Base-by-base conservation (phyloP, 92 coral and sea anemone genomes). In the Muricea muricata region DNA sequence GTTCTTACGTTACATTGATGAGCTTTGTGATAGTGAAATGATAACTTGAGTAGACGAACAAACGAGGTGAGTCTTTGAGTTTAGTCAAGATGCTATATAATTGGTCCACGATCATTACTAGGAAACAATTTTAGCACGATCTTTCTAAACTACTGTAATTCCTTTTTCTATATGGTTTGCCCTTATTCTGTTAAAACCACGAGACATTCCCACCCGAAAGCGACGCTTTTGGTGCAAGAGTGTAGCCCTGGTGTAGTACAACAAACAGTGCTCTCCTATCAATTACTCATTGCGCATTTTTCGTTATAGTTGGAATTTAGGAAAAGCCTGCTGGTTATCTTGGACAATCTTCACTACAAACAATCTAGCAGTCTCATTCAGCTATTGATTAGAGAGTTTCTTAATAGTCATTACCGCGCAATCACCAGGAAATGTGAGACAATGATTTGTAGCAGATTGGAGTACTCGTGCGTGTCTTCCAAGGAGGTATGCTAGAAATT, bases 341-440 rank as follows among this genome's bases (percentile, higher is more conserved):
- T 95, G 68, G 91, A 87, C 40, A 92, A 79, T 6, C 92, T 92
- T 20, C 98, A 95, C 72, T 80, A 87, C 29, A 88, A 97, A n/a
- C 98, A 95, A 57, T 75, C 94, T 17, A 75, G 87, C 55, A 82
- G 87, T 57, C 78, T 93, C 24, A 48, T 95, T 1, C 85, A 86
- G 73, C 86, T 95, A 42, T 89, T 95, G 78, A 88, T 89, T 15
- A 92, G 88, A 29, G 75, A 70, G 42, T 95, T 93, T 82, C 90
- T 95, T 28, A 79, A 87, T 30, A 87, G 95, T 15, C 86, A 88
- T 57, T 91, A 87, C 42, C 93, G 92, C 7, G 85, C 94, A 25
- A 87, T 95, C 42, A 87, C 86, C 17, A 86, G 93, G 41, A 82
- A 90, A 78, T 93, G 91, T 11, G 97, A 95, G 69, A 92, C 93